Evolutionary conservation across 2,797 vertebrate genomes (phyloP).

Genomic region (Melanogrammus aeglefinus): DNA sequence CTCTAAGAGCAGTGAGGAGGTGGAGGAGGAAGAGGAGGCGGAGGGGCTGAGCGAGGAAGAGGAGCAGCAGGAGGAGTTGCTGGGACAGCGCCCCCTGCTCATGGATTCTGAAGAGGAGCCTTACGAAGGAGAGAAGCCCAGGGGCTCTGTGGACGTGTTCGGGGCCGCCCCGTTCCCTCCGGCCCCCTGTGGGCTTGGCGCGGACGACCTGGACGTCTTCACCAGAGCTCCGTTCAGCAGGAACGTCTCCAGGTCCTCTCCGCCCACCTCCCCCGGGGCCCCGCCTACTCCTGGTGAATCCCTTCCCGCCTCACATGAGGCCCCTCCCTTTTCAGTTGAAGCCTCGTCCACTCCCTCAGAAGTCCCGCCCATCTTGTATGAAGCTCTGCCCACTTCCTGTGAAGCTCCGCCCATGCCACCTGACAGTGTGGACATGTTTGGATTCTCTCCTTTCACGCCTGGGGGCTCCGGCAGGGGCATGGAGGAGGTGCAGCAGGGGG

Average conservation of each 20-base stretch:
- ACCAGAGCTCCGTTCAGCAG: constrained; percentile 91
- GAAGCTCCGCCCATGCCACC: constrained; percentile 73
- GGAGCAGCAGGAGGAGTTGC: constrained; percentile 80
- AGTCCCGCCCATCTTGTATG: background rate
- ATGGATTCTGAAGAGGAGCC: constrained; percentile 91
- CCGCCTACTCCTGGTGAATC: constrained; percentile 61
- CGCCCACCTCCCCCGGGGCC: constrained; percentile 4
- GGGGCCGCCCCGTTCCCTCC: constrained; percentile 85
- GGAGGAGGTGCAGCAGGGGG: constrained; percentile 82
- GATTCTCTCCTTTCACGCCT: constrained; percentile 88
- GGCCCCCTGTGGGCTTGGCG: constrained; percentile 68
- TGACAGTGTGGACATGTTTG: constrained; percentile 81
- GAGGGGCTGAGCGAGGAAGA: constrained; percentile 88
- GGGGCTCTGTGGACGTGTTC: constrained; percentile 83
- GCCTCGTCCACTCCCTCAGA: constrained; percentile 65
- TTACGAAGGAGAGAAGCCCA: constrained; percentile 81
- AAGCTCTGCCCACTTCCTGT: background rate
- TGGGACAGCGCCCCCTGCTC: constrained; percentile 87
- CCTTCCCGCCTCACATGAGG: background rate
- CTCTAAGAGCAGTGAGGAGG: constrained; percentile 93
- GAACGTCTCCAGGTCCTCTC: constrained; percentile 72
- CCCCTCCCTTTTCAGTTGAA: constrained; percentile 10
- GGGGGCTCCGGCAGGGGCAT: constrained; percentile 62
- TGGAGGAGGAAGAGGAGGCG: constrained; percentile 81
- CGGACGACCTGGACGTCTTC: constrained; percentile 90